Evolutionary conservation across 2,888 invertebrate genomes (phyloP).

Genomic region (Trachelus troglodyta): DNA sequence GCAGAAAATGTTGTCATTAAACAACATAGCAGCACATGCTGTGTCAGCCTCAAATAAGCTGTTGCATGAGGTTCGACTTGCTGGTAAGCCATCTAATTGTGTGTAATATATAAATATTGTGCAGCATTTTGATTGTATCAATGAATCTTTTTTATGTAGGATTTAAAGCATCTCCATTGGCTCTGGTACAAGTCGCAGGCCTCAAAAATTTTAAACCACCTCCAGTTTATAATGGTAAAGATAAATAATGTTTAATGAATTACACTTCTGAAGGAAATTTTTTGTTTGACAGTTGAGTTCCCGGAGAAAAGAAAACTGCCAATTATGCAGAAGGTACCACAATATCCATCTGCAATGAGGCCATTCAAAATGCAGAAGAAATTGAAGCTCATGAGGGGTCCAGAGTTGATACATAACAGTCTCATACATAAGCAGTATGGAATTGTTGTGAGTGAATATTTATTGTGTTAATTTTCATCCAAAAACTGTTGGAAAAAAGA

Average conservation of each 20-base stretch:
- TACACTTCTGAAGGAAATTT: slow-evolving; percentile 7
- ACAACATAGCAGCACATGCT: background rate
- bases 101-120: slow-evolving; percentile 5
- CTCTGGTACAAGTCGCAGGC: slow-evolving; percentile 66
- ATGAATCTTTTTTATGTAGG: slow-evolving; percentile 1
- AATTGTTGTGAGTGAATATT: slow-evolving; percentile 78
- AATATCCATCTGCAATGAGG: slow-evolving; percentile 73
- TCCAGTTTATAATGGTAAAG: slow-evolving; percentile 75
- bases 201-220: slow-evolving; percentile 79
- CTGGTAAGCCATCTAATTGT: background rate
- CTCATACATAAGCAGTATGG: slow-evolving; percentile 94
- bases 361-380: slow-evolving; percentile 89
- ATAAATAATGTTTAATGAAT: slow-evolving; percentile 30
- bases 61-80: background rate
- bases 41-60: background rate
- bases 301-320: slow-evolving; percentile 79
- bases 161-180: slow-evolving; percentile 4
- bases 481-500: background rate
- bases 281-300: slow-evolving; percentile 65
- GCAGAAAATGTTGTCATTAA: background rate
- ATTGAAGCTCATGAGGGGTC: slow-evolving; percentile 88
- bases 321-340: slow-evolving; percentile 80
- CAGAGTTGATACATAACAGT: slow-evolving; percentile 86
- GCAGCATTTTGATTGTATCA: slow-evolving; percentile 19
- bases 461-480: slow-evolving; percentile 11